Evolutionary conservation across 53 echinoderm and acorn worm species (phyloP).

Genomic region (Pentamera pediparva): DNA sequence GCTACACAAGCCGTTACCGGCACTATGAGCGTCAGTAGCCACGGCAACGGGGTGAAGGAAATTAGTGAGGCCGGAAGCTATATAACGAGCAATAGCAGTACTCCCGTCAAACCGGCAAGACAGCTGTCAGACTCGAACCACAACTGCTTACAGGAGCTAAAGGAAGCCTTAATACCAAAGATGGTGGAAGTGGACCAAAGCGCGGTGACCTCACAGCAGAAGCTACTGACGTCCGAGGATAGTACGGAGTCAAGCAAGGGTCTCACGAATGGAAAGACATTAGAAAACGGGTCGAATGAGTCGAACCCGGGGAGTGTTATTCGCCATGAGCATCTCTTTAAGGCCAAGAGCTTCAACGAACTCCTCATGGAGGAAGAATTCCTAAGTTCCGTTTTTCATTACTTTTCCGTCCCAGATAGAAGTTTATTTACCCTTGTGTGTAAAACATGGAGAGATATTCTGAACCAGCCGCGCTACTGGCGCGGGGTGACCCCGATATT

Average conservation of each 20-base stretch:
- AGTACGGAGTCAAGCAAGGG: conserved; percentile 1
- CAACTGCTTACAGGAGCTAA: conserved; percentile 32
- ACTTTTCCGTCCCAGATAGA: conserved; percentile 84
- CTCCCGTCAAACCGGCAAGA: conserved; percentile 57
- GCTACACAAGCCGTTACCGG: conserved; percentile 10
- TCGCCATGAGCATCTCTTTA: too few relatives aligned
- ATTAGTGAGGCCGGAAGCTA: conserved; percentile 12
- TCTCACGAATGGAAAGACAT: not conserved
- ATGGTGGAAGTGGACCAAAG: conserved; percentile 24
- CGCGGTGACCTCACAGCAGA: not conserved
- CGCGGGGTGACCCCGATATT: conserved; percentile 78
- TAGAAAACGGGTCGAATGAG: conserved; percentile 19
- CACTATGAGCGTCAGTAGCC: conserved; percentile 11
- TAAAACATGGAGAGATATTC: conserved; percentile 77
- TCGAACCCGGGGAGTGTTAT: too few relatives aligned
- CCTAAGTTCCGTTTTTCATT: conserved; percentile 66
- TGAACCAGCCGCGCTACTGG: conserved; percentile 85
- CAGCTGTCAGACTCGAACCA: conserved; percentile 35
- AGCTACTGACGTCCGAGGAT: conserved; percentile 14
- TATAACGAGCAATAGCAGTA: conserved; percentile 14
- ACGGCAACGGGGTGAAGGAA: conserved; percentile 13
- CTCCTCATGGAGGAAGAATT: conserved; percentile 69
- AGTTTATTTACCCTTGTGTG: conserved; percentile 89
- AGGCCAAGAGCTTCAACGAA: conserved; percentile 51
- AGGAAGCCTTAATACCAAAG: conserved; percentile 32